Evolutionary conservation across 2,888 invertebrate species (phyloP), one percentile per base, ranked within the genome.

Genomic region (Hecatera dysodea): DNA sequence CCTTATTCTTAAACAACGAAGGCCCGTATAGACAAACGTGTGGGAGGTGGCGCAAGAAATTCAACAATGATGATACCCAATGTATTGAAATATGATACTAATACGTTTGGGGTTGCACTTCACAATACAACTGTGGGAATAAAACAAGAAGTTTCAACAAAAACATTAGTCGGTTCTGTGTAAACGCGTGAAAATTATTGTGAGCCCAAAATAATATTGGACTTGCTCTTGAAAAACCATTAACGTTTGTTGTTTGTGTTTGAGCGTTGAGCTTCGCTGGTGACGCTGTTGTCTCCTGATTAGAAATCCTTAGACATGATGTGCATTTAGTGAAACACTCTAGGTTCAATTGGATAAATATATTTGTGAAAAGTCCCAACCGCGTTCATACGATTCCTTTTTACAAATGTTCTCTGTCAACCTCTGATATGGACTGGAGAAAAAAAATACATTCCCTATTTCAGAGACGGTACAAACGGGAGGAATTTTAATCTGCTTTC

Each of bases 151-250:
- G 86, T 82, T 82, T 89, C 82, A 90, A 94, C 89, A 93, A 94
- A 93, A 95, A 93, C 91, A 94, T 87, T 87, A 86, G 87, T 85
- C 85, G 85, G 83, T 85, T 86, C 90, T 92, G 88, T 88, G 92
- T 90, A 91, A 93, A 91, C 92, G 92, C 92, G 93, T 94, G 92
- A 93, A 94, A 93, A 94, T 91, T 90, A 92, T 94, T 94, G 92
- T 94, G 91, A 87, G 90, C 91, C 92, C 93, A 88, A 93, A 94
- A 95, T 93, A 96, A 95, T 95, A 95, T 96, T 96, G 92, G 84
- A 87, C 81, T 88, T 90, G 91, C 94, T 92, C 94, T 95, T 86
- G 86, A 94, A 93, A 94, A 94, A 90, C 94, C 94, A 94, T 94
- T 95, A 94, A 89, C 90, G 90, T 91, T 89, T 93, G 92, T 93